These are phyloP conservation scores for Oxycera nigricornis DNA, from an alignment of 2,888 invertebrate genomes.

Conservation along the genomic window DNA sequence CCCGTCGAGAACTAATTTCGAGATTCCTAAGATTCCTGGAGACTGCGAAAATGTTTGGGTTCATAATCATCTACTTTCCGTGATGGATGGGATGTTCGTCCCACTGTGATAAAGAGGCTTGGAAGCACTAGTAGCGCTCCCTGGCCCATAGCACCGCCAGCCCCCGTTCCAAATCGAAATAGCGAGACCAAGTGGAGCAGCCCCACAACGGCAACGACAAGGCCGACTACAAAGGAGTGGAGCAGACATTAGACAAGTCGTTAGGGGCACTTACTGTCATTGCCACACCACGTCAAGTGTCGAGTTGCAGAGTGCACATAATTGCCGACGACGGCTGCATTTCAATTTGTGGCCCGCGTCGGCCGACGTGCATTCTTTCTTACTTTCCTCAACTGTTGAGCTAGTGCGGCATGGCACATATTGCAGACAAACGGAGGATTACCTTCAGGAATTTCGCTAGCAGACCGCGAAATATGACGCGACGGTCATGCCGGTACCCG, in stretches of 20 bases:
- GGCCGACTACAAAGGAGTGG: neutral
- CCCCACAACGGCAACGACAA: too few relatives aligned
- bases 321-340: slow-evolving; percentile 1
- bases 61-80: too few relatives aligned
- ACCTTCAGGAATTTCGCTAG: slow-evolving; percentile 11
- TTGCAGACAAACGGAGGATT: neutral
- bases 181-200: too few relatives aligned
- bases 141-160: too few relatives aligned
- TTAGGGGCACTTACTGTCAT: slow-evolving; percentile 1
- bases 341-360: neutral
- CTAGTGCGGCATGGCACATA: neutral
- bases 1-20: too few relatives aligned
- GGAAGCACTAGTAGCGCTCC: too few relatives aligned
- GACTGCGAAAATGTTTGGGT: too few relatives aligned
- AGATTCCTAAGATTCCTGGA: too few relatives aligned
- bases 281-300: slow-evolving; percentile 12
- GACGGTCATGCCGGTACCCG: neutral
- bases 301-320: neutral
- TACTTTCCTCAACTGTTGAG: neutral
- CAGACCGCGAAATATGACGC: neutral
- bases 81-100: too few relatives aligned
- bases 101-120: too few relatives aligned
- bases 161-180: too few relatives aligned
- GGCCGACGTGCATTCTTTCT: neutral
- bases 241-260: slow-evolving; percentile 15